phyloP scores from a whole-genome alignment of 1,140 invertebrate species.

The Sitophilus oryzae region DNA sequence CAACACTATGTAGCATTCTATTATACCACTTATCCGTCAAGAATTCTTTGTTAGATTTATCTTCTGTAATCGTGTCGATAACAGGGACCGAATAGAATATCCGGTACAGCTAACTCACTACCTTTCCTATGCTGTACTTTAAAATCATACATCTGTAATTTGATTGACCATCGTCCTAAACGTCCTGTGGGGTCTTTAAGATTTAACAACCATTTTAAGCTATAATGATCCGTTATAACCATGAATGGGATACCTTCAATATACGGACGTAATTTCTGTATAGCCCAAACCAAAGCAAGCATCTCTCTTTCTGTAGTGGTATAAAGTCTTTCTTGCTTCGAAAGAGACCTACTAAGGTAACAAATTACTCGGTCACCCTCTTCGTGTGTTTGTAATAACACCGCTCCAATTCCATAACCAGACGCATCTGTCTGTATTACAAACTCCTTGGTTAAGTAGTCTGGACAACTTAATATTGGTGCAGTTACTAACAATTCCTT shows the following conservation, averaged over 20 bases:
- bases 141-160: slow-evolving; percentile 43
- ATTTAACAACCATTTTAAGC: slow-evolving; percentile 45
- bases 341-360: slow-evolving; percentile 42
- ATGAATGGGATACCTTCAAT: slow-evolving; percentile 44
- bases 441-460: slow-evolving; percentile 14
- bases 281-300: slow-evolving; percentile 43
- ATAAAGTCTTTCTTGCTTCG: slow-evolving; percentile 43
- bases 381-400: slow-evolving; percentile 29
- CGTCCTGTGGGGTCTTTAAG: slow-evolving; percentile 42
- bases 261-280: slow-evolving; percentile 45
- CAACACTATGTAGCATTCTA: no score
- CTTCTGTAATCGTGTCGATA: no score
- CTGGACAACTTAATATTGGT: slow-evolving; percentile 17
- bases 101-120: neutral
- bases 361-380: slow-evolving; percentile 36
- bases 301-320: slow-evolving; percentile 46
- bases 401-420: slow-evolving; percentile 31
- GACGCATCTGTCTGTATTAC: slow-evolving; percentile 29
- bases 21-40: no score
- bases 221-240: slow-evolving; percentile 47
- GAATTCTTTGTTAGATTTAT: no score
- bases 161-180: slow-evolving; percentile 44
- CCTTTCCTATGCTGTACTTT: slow-evolving; percentile 8
- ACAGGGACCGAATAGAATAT: neutral
- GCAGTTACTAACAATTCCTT: no score